Evolutionary conservation across 2,113 vertebrate genomes (phyloP).

Genomic region (Haemorhous mexicanus): DNA sequence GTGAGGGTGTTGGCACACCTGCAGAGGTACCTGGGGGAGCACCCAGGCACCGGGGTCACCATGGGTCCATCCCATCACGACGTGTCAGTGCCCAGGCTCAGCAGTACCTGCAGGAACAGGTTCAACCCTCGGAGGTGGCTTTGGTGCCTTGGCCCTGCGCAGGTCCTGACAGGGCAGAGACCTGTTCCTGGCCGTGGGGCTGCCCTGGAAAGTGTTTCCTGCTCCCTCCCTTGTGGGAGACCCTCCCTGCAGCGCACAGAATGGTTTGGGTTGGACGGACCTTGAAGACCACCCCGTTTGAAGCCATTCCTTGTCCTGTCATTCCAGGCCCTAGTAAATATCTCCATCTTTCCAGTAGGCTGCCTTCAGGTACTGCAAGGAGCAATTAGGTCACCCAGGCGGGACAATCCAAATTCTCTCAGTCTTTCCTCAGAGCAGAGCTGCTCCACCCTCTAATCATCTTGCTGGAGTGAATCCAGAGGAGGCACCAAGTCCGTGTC

Average conservation of each 20-base stretch:
- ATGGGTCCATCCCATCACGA: rapidly evolving
- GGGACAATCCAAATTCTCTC: neutral
- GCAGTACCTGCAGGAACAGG: neutral
- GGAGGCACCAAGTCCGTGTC: neutral
- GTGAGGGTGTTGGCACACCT: neutral
- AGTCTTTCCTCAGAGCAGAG: neutral
- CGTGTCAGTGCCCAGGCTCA: rapidly evolving
- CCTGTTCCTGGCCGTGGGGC: neutral
- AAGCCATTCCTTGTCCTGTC: neutral
- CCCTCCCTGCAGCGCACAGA: neutral
- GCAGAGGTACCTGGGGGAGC: neutral
- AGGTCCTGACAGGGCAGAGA: neutral
- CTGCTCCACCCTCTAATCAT: neutral
- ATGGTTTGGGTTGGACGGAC: neutral
- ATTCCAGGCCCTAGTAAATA: neutral
- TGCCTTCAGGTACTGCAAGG: neutral
- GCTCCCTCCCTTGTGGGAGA: neutral
- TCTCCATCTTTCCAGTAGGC: neutral
- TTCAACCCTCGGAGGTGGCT: rapidly evolving
- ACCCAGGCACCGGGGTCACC: neutral
- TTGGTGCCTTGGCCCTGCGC: neutral
- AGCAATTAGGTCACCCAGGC: neutral
- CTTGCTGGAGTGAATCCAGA: too few species aligned
- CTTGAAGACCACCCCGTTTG: neutral
- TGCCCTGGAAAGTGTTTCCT: neutral